These are phyloP conservation scores for Podarcis lilfordi DNA, from an alignment of 2,797 vertebrate species.

Conservation along the genomic window DNA sequence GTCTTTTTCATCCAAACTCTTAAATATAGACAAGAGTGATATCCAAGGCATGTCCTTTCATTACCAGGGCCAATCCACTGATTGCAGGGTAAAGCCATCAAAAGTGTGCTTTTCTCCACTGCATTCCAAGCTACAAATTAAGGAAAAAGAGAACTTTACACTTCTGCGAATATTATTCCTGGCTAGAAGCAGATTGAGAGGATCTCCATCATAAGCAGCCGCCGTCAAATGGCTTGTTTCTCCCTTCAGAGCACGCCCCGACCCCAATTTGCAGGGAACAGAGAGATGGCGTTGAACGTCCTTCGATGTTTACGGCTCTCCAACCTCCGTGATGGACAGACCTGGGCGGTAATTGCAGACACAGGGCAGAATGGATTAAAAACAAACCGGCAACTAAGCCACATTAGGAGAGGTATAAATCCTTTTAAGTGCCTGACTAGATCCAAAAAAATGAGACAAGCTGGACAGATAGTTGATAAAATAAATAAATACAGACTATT, in stretches of 20 bases:
- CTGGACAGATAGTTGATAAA: slow-evolving; percentile 4
- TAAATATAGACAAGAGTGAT: slow-evolving; percentile 45
- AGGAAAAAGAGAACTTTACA: slow-evolving; percentile 28
- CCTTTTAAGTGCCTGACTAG: slow-evolving; percentile 24
- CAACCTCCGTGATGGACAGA: slow-evolving; percentile 23
- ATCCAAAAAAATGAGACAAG: slow-evolving; percentile 18
- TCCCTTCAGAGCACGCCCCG: background rate
- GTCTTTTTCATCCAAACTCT: slow-evolving; percentile 20
- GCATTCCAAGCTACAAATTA: slow-evolving; percentile 48
- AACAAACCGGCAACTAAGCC: slow-evolving; percentile 22
- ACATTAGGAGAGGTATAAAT: slow-evolving; percentile 30
- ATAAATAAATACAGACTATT: slow-evolving; percentile 45
- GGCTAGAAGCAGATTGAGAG: slow-evolving; percentile 3
- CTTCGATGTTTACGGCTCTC: slow-evolving; percentile 6
- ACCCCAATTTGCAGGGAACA: slow-evolving; percentile 34
- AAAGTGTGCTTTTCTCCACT: slow-evolving; percentile 8
- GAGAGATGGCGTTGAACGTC: background rate
- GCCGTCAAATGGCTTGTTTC: background rate
- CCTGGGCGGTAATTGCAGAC: slow-evolving; percentile 42
- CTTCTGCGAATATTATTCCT: slow-evolving; percentile 12
- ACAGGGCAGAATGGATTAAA: slow-evolving; percentile 30
- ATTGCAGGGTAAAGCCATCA: slow-evolving; percentile 51
- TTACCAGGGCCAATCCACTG: slow-evolving; percentile 43
- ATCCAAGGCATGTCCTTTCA: slow-evolving; percentile 42
- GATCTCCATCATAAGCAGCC: rapidly evolving